Evolutionary conservation across 2,797 vertebrate genomes (phyloP), one percentile per base, ranked within the genome.

Genomic region (Anolis apletophallus): DNA sequence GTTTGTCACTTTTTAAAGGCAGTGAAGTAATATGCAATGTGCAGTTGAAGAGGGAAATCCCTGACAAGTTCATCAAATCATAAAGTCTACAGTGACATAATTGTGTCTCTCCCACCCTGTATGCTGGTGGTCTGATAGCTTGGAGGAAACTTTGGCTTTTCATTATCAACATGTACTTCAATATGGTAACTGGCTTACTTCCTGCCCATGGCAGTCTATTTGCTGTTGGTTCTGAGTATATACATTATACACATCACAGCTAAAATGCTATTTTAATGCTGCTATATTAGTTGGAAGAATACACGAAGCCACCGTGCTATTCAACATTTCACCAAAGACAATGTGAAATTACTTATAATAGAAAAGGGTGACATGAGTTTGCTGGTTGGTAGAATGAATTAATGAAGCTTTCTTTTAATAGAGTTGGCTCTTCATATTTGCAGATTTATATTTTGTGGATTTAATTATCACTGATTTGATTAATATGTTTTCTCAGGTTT

Each of bases 251-350:
- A 68, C 26, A 3, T 32, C 46, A 3, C 0, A 76, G 17, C 10
- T 72, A 80, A 59, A 34, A 10, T n/a, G 54, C 80, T 1, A 0
- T 82, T 91, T 82, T 19, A 1, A 14, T 90, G 1, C 3, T 32
- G 68, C 23, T 71, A 83, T 84, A 79, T 40, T 5, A 72, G 55
- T 71, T 14, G 12, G 16, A 1, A 89, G 7, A 87, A 91, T 82
- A 61, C 11, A 34, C 19, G 67, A 87, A 84, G 87, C 50, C 0
- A 19, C 10, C 5, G 0, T 1, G 75, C 2, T 3, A 77, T 32
- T 69, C 77, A 29, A 32, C 32, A 9, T 68, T 80, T 55, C 2
- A 67, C 1, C n/a, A 80, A 67, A 64, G 26, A 72, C 26, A 87
- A 40, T 87, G 36, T 40, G 54, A n/a, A 71, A 83, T 46, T 19